Evolutionary conservation across 2,888 invertebrate genomes (phyloP), one percentile per base, ranked within the genome.

Genomic region (Thalpophila matura): DNA sequence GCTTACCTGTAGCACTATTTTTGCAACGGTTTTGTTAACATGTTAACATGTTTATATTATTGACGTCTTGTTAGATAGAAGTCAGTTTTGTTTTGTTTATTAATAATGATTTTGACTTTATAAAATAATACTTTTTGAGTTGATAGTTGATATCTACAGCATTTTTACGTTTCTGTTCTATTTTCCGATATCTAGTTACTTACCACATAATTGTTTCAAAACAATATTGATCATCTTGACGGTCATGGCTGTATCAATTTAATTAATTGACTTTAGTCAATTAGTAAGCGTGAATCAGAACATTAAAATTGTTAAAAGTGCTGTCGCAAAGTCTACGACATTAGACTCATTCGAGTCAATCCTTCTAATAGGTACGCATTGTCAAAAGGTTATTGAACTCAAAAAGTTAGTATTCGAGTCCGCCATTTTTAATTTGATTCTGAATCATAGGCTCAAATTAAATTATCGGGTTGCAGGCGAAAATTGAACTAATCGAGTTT

Each of bases 351-450:
- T 22, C 60, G 49, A 33, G 70, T 66, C 57, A 67, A 42, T 37
- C 66, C 35, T 60, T 29, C 20, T 40, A n/a, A 10, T 35, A 45
- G 27, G 49, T n/a, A 35, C 43, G 37, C 68, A 68, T 54, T 70
- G 49, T 75, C 50, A 61, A 70, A 75, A 56, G 76, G 71, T 70
- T 56, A 49, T 35, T 42, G 55, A 70, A 55, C 76, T 56, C 50
- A 27, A 53, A 55, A 50, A 47, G 18, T 55, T 47, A 51, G 38
- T 26, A 70, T 75, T 49, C 55, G 33, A 18, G 9, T 12, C 43
- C 18, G 51, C 71, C 71, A 75, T 71, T 75, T 70, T 61, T 61
- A 69, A 75, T 75, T 62, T 49, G 16, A 35, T 60, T 51, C 62
- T 69, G 47, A 51, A 75, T 53, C 42, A 53, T 47, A 55, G 42